These are phyloP conservation scores for Bibio marci DNA, from an alignment of 2,888 invertebrate species.

Conservation along the genomic window DNA sequence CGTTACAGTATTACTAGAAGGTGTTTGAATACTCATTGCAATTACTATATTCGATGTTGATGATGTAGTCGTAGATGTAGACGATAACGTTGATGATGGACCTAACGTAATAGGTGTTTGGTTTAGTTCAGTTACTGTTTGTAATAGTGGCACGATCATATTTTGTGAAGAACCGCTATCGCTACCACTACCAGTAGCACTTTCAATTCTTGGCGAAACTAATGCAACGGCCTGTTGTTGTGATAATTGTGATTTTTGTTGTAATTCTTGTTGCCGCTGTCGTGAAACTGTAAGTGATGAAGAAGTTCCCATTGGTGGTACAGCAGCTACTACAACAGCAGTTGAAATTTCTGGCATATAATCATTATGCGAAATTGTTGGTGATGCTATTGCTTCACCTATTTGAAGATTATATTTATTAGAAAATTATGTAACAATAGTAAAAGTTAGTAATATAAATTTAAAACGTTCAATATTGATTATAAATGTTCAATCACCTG, in stretches of 20 bases:
- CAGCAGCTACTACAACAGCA: slow-evolving; percentile 41
- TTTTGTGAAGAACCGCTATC: slow-evolving; percentile 16
- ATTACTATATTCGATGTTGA: slow-evolving; percentile 16
- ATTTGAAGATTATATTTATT: no score
- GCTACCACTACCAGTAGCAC: no score
- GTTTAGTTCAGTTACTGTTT: slow-evolving; percentile 15
- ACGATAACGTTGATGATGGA: slow-evolving; percentile 16
- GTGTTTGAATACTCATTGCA: slow-evolving; percentile 30
- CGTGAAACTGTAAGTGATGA: slow-evolving; percentile 17
- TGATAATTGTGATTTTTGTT: no score
- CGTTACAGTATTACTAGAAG: slow-evolving; percentile 41
- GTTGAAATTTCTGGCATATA: slow-evolving; percentile 77
- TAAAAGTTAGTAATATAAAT: no score
- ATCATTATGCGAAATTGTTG: slow-evolving; percentile 59
- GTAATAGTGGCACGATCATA: slow-evolving; percentile 16
- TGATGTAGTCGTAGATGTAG: slow-evolving; percentile 13
- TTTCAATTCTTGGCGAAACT: slow-evolving; percentile 52
- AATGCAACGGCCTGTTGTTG: slow-evolving; percentile 49
- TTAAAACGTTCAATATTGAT: no score
- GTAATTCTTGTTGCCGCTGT: slow-evolving; percentile 19
- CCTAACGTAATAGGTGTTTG: no score
- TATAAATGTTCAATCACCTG: no score
- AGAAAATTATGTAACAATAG: no score
- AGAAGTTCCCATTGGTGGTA: slow-evolving; percentile 37
- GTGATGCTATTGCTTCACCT: slow-evolving; percentile 41